phyloP scores from a whole-genome alignment of 2,113 vertebrate genomes.

The Sylvia atricapilla region DNA sequence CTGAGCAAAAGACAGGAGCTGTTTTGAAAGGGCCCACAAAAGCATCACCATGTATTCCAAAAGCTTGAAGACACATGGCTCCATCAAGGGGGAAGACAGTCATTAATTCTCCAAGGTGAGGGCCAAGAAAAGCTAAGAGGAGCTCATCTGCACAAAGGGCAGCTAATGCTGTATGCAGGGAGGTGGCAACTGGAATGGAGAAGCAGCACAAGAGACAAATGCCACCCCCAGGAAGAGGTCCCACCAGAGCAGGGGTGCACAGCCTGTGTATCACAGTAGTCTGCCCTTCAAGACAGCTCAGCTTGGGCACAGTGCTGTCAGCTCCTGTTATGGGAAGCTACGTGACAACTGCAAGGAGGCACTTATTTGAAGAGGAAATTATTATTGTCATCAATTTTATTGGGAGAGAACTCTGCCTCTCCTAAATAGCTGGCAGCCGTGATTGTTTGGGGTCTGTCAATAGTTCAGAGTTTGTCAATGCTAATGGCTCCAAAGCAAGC shows the following conservation, averaged over 20 bases:
- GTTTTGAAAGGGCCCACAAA: not conserved
- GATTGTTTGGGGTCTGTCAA: not conserved
- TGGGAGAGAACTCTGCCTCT: not conserved
- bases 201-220: not conserved
- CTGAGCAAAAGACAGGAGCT: not conserved
- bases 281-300: not conserved
- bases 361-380: not conserved
- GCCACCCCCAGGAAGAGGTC: not conserved
- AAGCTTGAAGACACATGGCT: not conserved
- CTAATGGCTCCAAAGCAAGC: not conserved
- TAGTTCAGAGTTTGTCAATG: not conserved
- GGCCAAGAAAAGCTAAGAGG: not conserved
- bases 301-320: not conserved
- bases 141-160: not conserved
- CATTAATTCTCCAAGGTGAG: not conserved
- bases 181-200: not conserved
- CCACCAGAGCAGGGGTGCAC: not conserved
- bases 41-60: not conserved
- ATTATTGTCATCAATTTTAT: not conserved
- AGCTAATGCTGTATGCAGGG: not conserved
- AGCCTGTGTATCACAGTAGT: not conserved
- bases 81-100: fast-evolving
- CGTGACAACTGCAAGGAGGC: not conserved
- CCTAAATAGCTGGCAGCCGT: not conserved
- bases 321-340: not conserved